Base-by-base conservation (phyloP, 2,797 vertebrate species). In the Sibirionetta formosa region DNA sequence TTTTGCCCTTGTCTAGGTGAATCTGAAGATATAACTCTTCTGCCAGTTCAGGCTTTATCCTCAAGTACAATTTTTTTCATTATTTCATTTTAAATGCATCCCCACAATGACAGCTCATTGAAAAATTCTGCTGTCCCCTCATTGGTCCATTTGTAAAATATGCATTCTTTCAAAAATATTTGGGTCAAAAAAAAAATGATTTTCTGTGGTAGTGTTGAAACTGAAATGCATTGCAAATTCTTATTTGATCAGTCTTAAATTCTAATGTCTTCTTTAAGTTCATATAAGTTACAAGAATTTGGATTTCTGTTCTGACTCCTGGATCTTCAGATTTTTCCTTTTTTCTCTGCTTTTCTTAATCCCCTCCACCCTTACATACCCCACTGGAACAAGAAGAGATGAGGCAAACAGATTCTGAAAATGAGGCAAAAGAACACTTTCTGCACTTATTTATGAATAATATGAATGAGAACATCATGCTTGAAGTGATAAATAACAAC, bases 341-440 rank as follows among this genome's bases (percentile, higher is more conserved):
- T 48, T 64, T 82, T 76, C 12, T 80, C 3, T 12, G 24, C n/a
- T 82, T n/a, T 1, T 76, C 92, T 93, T 70, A 73, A 73, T 0
- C 4, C 11, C 1, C 4, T 82, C 11, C 29, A 64, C 1, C 2
- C 3, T 5, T 56, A 63, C 26, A 58, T 2, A 46, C 0, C 2
- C 24, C 31, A 11, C 14, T 29, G 35, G 80, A 92, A 81, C 9
- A 83, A 60, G 8, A 12, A 9, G 4, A 81, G 36, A 88, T 35
- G 27, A 90, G 16, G n/a, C 3, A 88, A 82, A 53, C 15, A 35
- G 5, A 33, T 2, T 38, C 13, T 70, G 26, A 81, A 91, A 93
- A 76, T 4, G 5, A 9, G 8, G 23, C 11, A 60, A 53, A 2
- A 48, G 15, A 81, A 86, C 4, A 16, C 11, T 48, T 82, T 77